These are phyloP conservation scores for Torymus auratus DNA, from an alignment of 2,888 invertebrate genomes.

Conservation along the genomic window DNA sequence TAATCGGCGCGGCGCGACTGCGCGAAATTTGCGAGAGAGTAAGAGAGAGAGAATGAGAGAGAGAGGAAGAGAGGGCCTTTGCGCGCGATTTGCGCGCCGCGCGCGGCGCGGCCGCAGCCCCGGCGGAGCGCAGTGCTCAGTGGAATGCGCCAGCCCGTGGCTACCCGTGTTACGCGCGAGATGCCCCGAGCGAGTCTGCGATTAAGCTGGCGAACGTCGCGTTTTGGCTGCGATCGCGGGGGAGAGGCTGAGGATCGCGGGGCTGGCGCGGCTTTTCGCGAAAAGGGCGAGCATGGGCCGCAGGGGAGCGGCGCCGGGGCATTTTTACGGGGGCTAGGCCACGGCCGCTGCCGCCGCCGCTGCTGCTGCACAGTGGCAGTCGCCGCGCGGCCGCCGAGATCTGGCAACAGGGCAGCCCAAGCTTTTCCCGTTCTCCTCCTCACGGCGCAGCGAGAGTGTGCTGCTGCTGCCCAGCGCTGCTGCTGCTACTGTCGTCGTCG, in stretches of 20 bases:
- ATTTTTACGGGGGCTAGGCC: too few species aligned
- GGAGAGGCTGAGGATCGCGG: too few species aligned
- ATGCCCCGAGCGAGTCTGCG: slow-evolving; percentile 11
- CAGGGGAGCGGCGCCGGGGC: too few species aligned
- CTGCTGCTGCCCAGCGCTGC: slow-evolving; percentile 26
- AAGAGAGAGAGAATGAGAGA: too few species aligned
- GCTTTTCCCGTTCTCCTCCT: slow-evolving; percentile 53
- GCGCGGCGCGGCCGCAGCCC: too few species aligned
- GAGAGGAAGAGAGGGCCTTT: too few species aligned
- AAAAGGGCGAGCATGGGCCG: too few species aligned
- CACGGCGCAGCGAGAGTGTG: slow-evolving; percentile 14
- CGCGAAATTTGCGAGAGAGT: too few species aligned
- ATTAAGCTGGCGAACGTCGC: neutral
- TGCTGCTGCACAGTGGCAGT: slow-evolving; percentile 39
- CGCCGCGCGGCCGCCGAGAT: slow-evolving; percentile 25
- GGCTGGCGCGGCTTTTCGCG: neutral
- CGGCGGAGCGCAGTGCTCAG: slow-evolving; percentile 67
- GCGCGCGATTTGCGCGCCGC: too few species aligned
- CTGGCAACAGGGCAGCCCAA: slow-evolving; percentile 56
- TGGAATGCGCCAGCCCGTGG: slow-evolving; percentile 75
- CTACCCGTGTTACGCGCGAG: slow-evolving; percentile 75
- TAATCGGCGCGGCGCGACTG: too few species aligned
- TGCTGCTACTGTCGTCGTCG: neutral
- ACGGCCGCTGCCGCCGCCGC: too few species aligned
- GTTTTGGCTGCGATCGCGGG: too few species aligned